Conservation (phyloP, 2,113 vertebrate genomes). For the Phodopus roborovskii region DNA sequence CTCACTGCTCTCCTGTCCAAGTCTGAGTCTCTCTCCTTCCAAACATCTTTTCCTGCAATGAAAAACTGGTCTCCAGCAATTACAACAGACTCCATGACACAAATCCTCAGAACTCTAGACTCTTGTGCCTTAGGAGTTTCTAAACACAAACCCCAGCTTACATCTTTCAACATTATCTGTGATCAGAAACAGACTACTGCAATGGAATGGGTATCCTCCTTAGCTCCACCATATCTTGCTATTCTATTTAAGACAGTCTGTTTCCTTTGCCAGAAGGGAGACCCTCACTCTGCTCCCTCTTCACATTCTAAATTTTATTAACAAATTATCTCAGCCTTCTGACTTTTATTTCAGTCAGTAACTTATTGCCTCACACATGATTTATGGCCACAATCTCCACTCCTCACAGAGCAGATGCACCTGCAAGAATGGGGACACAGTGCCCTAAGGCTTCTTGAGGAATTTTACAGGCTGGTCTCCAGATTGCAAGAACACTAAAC, state of each 20-base stretch:
- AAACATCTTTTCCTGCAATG: not conserved
- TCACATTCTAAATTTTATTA: not conserved
- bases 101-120: not conserved
- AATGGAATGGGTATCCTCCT: fast-evolving
- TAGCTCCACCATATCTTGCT: fast-evolving
- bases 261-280: too few species aligned
- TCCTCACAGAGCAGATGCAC: not conserved
- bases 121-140: too few species aligned
- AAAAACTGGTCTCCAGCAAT: not conserved
- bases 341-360: not conserved
- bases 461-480: not conserved
- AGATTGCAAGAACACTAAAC: fast-evolving
- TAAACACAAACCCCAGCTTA: fast-evolving
- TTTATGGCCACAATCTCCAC: not conserved
- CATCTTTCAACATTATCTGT: not conserved
- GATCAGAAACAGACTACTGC: fast-evolving
- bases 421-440: not conserved
- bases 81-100: too few species aligned
- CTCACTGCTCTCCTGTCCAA: fast-evolving
- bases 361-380: not conserved
- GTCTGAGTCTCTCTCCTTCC: not conserved
- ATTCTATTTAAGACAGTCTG: fast-evolving
- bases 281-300: not conserved
- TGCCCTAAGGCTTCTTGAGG: not conserved
- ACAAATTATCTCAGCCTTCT: not conserved